Conservation (phyloP, 2,113 vertebrate species). For the Atherinomorus stipes region DNA sequence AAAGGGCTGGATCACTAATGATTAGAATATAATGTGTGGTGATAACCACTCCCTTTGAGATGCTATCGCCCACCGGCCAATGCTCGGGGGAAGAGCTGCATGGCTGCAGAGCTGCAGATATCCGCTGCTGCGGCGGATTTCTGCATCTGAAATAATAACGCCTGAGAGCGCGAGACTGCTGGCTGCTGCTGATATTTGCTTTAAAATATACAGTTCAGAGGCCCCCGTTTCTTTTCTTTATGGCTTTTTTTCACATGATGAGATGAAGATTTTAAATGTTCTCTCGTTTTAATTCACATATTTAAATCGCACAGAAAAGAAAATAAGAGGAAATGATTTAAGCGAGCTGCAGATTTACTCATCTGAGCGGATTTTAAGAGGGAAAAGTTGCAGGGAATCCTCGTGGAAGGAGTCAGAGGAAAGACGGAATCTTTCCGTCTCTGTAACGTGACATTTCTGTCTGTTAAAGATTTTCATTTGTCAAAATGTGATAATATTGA, state of each 20-base stretch:
- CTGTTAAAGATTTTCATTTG: neutral
- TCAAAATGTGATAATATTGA: neutral
- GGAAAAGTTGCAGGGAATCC: no score
- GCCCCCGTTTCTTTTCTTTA: neutral
- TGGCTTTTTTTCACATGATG: neutral
- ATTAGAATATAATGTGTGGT: constrained; percentile 86
- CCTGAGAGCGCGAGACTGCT: constrained; percentile 61
- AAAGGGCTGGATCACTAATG: constrained; percentile 86
- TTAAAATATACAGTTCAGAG: constrained; percentile 51
- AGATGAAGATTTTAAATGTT: neutral
- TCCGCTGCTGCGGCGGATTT: constrained; percentile 65
- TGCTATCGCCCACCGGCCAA: constrained; percentile 83
- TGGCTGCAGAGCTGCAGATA: constrained; percentile 80
- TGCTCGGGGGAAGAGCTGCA: constrained; percentile 79
- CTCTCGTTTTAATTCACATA: neutral
- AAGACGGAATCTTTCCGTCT: no score
- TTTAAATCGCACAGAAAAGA: neutral
- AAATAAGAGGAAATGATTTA: neutral
- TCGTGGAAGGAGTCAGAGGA: no score
- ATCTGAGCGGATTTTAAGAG: no score
- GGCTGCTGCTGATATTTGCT: constrained; percentile 72
- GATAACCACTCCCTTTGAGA: constrained; percentile 86
- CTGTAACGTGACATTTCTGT: neutral
- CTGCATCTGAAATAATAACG: constrained; percentile 48
- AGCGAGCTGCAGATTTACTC: no score